Evolutionary conservation across 1,140 invertebrate species (phyloP), one percentile per base, ranked within the genome.

Genomic region (Maconellicoccus hirsutus): DNA sequence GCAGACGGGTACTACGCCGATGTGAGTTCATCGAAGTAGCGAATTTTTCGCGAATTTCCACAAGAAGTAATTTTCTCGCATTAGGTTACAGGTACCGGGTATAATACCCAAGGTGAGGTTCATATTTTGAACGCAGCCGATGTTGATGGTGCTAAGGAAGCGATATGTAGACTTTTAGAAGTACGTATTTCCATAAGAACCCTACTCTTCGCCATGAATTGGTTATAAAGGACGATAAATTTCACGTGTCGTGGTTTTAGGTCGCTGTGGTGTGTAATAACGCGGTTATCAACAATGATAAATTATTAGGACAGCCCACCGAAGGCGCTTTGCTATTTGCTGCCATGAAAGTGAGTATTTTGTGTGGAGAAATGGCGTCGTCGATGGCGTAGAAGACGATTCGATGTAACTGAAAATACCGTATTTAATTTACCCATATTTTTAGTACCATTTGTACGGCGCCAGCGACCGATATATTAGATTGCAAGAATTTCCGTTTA

Each of bases 211-310:
- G n/a, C n/a, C n/a, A n/a, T n/a, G n/a, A n/a, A n/a, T 38, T 38
- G 6, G 14, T 38, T 38, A 38, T 7, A 38, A 38, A 38, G 6
- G 33, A 1, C 25, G 42, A 26, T 26, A 70, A 70, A 26, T 19
- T 22, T 33, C n/a, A 38, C 71, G 42, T 23, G 14, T 73, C 73
- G 38, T 70, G 73, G 70, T 77, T 77, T 69, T 74, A 91, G 85
- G 87, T 93, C 70, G 96, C 94, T 8, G 87, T 89, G 74, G 86
- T 99, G 4, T 99, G 97, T 80, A 99, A 98, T 78, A 98, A 99
- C 83, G 95, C 97, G 29, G 82, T 91, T 70, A 93, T 99, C 33
- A 88, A 88, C 74, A 87, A 89, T 75, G 91, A 92, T 23, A 85
- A 83, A n/a, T 79, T 98, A 19, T 83, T 93, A 70, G 97, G 97